These are phyloP conservation scores for Alloscopus bannaensis DNA, from an alignment of 2,888 invertebrate species.

Conservation along the genomic window DNA sequence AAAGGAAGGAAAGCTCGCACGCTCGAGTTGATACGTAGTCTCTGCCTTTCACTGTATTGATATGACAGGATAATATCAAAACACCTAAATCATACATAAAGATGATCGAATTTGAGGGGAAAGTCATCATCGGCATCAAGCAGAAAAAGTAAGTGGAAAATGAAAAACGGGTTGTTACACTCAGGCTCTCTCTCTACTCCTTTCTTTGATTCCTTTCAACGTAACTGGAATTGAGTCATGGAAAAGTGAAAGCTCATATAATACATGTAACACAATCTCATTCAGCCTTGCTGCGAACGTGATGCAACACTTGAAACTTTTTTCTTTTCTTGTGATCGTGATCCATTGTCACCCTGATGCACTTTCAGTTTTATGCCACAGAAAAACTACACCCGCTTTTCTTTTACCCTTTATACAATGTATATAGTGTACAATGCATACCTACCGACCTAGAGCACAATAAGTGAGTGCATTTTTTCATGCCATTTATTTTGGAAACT, in stretches of 20 bases:
- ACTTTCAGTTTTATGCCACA: conserved; percentile 3
- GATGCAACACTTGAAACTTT: not conserved
- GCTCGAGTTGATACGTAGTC: not conserved
- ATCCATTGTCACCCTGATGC: conserved; percentile 22
- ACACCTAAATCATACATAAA: conserved; percentile 61
- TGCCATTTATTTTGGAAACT: conserved; percentile 29
- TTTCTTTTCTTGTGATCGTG: not conserved
- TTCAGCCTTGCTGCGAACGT: conserved; percentile 3
- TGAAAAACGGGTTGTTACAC: conserved; percentile 40
- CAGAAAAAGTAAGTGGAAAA: conserved; percentile 49
- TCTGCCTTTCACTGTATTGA: not conserved
- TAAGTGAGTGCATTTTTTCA: conserved; percentile 8
- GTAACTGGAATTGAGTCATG: conserved; percentile 50
- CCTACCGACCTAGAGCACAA: too few relatives aligned
- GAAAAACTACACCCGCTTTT: not conserved
- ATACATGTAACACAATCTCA: conserved; percentile 33
- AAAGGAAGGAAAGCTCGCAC: conserved; percentile 1
- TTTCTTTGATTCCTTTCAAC: too few relatives aligned
- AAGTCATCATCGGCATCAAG: conserved; percentile 45
- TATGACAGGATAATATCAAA: conserved; percentile 60
- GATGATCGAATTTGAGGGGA: conserved; percentile 61
- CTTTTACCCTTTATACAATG: conserved; percentile 9
- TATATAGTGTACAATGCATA: conserved; percentile 6
- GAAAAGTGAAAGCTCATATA: conserved; percentile 54
- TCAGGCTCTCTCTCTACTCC: not conserved